A percentile compares a stretch with the other conserved stretches of the same genome.
Evolutionary conservation across 2,888 invertebrate genomes (phyloP).

Genomic region (Ferdinandea cuprea): DNA sequence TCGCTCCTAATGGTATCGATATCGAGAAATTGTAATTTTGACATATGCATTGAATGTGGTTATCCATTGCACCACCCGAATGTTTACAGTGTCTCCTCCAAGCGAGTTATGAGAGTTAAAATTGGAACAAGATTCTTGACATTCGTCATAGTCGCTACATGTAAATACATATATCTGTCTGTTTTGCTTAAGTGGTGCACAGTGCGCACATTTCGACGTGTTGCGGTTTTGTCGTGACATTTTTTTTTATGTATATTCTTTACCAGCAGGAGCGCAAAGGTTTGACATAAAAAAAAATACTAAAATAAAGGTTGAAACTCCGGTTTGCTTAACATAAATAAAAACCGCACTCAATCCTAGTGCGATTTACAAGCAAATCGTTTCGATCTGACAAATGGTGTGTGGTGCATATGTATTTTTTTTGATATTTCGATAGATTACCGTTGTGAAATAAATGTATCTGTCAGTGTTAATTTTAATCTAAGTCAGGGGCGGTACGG

Average conservation of each 20-base stretch:
- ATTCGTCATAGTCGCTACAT: slow-evolving; percentile 63
- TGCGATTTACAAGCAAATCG: slow-evolving; percentile 68
- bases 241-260: slow-evolving; percentile 50
- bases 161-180: slow-evolving; percentile 10
- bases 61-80: slow-evolving; percentile 50
- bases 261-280: slow-evolving; percentile 37
- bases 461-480: slow-evolving; percentile 40
- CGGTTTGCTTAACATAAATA: slow-evolving; percentile 55
- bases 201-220: slow-evolving; percentile 48
- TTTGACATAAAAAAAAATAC: neutral
- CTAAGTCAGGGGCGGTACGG: slow-evolving; percentile 8
- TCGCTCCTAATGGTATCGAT: slow-evolving; percentile 35
- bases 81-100: slow-evolving; percentile 46
- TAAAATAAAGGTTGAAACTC: slow-evolving; percentile 35
- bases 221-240: slow-evolving; percentile 67
- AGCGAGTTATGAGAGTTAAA: slow-evolving; percentile 24
- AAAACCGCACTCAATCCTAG: slow-evolving; percentile 62
- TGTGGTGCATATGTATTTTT: slow-evolving; percentile 13
- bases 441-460: slow-evolving; percentile 51
- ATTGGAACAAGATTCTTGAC: slow-evolving; percentile 67
- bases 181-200: slow-evolving; percentile 17
- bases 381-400: slow-evolving; percentile 69
- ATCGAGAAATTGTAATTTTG: slow-evolving; percentile 57
- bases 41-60: slow-evolving; percentile 58
- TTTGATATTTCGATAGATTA: slow-evolving; percentile 28